A percentile compares a stretch with the other conserved stretches of the same genome.
Conservation (phyloP, 2,797 vertebrate species). For the Phataginus tricuspis region DNA sequence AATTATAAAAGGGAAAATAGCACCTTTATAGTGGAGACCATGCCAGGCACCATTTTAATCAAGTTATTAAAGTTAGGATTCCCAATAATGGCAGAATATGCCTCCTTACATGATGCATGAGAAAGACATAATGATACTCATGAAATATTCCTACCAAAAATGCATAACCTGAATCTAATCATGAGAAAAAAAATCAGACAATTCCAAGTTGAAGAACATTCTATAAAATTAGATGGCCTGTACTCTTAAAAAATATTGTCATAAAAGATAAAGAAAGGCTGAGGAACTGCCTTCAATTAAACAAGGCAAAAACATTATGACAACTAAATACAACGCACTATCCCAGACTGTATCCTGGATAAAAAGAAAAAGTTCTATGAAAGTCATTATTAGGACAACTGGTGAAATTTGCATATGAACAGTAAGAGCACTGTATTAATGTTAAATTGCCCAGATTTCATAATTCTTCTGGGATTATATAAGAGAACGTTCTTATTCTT, state of each 20-base stretch:
- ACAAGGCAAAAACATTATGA: neutral
- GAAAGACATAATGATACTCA: neutral
- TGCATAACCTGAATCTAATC: neutral
- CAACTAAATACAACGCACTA: neutral
- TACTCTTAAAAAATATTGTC: neutral
- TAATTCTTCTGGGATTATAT: neutral
- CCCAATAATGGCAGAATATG: neutral
- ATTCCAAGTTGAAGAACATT: neutral
- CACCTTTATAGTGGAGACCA: neutral
- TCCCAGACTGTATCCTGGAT: neutral
- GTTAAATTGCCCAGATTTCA: conserved; percentile 4
- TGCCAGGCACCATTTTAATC: neutral
- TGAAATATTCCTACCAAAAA: neutral
- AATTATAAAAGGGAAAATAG: neutral
- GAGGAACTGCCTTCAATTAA: neutral
- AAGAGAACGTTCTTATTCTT: neutral
- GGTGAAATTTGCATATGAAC: neutral
- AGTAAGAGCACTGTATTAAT: neutral
- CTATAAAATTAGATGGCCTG: neutral
- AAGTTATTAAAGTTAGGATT: neutral
- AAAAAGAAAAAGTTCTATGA: neutral
- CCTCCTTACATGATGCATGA: neutral
- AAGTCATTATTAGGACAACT: neutral
- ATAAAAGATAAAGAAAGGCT: neutral
- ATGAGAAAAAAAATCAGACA: neutral